These are phyloP conservation scores for Onchidella celtica DNA, from an alignment of 2,888 invertebrate genomes.

Conservation along the genomic window DNA sequence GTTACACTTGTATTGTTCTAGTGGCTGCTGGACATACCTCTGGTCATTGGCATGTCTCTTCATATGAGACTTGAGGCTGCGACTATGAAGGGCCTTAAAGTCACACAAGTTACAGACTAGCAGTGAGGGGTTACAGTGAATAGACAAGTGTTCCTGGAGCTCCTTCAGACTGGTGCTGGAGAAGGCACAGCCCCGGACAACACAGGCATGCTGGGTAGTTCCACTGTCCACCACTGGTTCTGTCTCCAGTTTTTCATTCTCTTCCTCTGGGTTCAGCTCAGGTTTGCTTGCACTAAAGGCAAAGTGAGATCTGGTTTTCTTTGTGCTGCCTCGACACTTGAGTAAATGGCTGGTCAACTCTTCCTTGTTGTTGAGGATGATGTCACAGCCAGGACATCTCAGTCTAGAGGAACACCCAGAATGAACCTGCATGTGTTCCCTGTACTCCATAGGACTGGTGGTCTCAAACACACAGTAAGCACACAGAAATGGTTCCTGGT, in stretches of 20 bases:
- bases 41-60: slow-evolving; percentile 79
- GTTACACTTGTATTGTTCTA: slow-evolving; percentile 80
- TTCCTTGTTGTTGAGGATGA: slow-evolving; percentile 57
- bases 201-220: slow-evolving; percentile 30
- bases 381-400: slow-evolving; percentile 68
- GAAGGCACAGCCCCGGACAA: slow-evolving; percentile 42
- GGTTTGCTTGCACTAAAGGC: neutral
- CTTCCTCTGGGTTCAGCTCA: neutral
- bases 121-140: slow-evolving; percentile 49
- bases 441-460: slow-evolving; percentile 61
- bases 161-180: slow-evolving; percentile 42
- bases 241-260: neutral
- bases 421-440: slow-evolving; percentile 58
- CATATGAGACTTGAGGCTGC: slow-evolving; percentile 79
- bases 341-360: slow-evolving; percentile 63
- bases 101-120: slow-evolving; percentile 75
- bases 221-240: neutral
- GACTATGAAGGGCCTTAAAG: slow-evolving; percentile 75
- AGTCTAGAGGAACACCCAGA: slow-evolving; percentile 47
- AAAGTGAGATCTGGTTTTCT: neutral
- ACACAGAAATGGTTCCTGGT: slow-evolving; percentile 70
- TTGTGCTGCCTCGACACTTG: slow-evolving; percentile 37
- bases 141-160: slow-evolving; percentile 45
- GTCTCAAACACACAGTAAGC: slow-evolving; percentile 75
- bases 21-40: slow-evolving; percentile 77